These are phyloP conservation scores for Heteromormyrus szaboi DNA, from an alignment of 2,797 vertebrate species.

Conservation along the genomic window DNA sequence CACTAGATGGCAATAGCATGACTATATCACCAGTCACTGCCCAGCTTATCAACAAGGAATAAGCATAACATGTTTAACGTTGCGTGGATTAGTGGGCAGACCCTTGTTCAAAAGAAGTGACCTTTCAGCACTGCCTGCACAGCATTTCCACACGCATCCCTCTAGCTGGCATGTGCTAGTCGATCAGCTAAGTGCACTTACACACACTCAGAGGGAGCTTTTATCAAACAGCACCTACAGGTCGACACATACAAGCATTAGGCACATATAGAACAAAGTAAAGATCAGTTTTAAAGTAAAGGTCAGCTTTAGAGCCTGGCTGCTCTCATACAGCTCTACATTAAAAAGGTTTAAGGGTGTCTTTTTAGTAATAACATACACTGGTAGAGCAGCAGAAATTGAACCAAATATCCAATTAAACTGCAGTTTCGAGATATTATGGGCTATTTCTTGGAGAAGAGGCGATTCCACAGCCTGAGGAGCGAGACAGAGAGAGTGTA, in stretches of 20 bases:
- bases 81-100: background rate
- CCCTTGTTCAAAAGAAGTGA: background rate
- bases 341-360: background rate
- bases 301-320: background rate
- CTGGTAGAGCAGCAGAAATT: background rate
- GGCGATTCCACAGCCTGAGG: background rate
- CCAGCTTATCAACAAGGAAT: background rate
- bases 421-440: background rate
- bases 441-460: background rate
- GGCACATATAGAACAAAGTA: background rate
- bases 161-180: background rate
- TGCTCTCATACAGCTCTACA: background rate
- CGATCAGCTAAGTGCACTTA: background rate
- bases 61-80: background rate
- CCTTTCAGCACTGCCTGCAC: background rate
- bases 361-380: background rate
- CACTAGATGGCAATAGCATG: constrained; percentile 13
- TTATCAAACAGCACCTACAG: background rate
- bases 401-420: background rate
- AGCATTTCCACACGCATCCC: background rate
- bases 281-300: background rate
- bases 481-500: background rate
- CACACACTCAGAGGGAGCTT: background rate
- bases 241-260: background rate
- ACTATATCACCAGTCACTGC: background rate